These are phyloP conservation scores for Actinopyga echinites DNA, from an alignment of 53 echinoderm and acorn worm genomes.

Conservation along the genomic window DNA sequence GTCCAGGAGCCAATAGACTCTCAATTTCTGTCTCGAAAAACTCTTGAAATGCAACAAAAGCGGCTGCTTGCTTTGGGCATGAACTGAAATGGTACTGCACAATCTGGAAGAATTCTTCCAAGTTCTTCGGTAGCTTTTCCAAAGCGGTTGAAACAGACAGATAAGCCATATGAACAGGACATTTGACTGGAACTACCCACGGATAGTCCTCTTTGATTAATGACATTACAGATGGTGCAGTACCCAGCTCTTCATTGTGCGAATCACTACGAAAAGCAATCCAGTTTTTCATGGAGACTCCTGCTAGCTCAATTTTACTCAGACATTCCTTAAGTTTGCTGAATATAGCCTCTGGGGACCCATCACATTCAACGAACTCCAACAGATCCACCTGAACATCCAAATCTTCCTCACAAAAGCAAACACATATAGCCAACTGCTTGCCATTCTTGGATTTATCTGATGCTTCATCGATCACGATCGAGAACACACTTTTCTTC, in stretches of 20 bases:
- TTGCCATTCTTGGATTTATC: slow-evolving; percentile 20
- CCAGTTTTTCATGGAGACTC: slow-evolving; percentile 30
- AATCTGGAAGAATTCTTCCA: slow-evolving; percentile 9
- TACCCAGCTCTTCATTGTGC: neutral
- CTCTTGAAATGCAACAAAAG: slow-evolving; percentile 5
- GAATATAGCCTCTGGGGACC: neutral
- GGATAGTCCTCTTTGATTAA: slow-evolving; percentile 24
- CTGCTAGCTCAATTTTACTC: slow-evolving; percentile 9
- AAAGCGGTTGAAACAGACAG: neutral
- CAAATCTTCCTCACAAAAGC: slow-evolving; percentile 3
- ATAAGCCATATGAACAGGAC: slow-evolving; percentile 7
- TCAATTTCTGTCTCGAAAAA: slow-evolving; percentile 2
- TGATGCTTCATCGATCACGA: slow-evolving; percentile 14
- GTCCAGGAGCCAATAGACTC: neutral
- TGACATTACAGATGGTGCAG: neutral
- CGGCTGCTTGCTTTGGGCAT: neutral
- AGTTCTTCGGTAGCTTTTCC: neutral
- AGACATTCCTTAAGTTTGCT: slow-evolving; percentile 8
- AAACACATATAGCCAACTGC: slow-evolving; percentile 11
- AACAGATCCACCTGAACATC: slow-evolving; percentile 2
- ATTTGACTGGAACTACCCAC: slow-evolving; percentile 7
- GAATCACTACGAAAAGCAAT: slow-evolving; percentile 16
- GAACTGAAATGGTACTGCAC: neutral
- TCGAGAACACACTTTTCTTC: neutral
- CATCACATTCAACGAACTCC: slow-evolving; percentile 23